Evolutionary conservation across 2,113 vertebrate species (phyloP), one percentile per base, ranked within the genome.

Genomic region (Madoqua kirkii): DNA sequence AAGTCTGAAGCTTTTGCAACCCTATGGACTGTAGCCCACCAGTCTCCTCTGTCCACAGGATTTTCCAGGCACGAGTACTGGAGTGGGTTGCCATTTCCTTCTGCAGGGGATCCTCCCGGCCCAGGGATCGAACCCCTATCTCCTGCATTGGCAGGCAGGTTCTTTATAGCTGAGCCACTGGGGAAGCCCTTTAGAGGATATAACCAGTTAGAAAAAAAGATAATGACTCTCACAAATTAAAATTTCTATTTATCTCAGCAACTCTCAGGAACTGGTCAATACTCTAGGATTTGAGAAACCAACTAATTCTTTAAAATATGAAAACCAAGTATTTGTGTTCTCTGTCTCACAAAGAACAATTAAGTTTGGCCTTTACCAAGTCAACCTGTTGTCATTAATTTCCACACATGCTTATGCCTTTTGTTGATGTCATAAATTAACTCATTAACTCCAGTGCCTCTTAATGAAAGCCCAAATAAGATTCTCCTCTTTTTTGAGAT

Each of bases 381-480:
- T 10, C 33, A 17, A 59, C 3, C 52, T 2, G 1, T 16, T 11
- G 9, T 19, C 60, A 13, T 3, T 13, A 6, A 43, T 48, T 45
- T 9, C 76, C 31, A 36, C 7, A 17, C 0, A 4, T 0, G n/a
- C 48, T 54, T 25, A 9, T 12, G 57, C 64, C 36, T 31, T 31
- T 2, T 21, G 3, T n/a, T 43, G 13, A 16, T 19, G 0, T 6
- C 23, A 1, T 15, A 43, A 62, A 36, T 9, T 16, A 57, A n/a
- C 43, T 31, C 23, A 3, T 11, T 40, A 43, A 25, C 12, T 6
- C 43, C 50, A 78, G 40, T 6, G 15, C 43, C 19, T 45, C 31
- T 52, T 13, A 48, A 27, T 5, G 29, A 40, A 82, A 59, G 40
- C 8, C 3, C 71, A 45, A 40, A 16, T 0, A 3, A 52, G 9